Percentiles rank a stretch among this genome's conserved stretches.
Evolutionary conservation across 2,113 vertebrate genomes (phyloP).

Genomic region (Oncorhynchus tshawytscha): DNA sequence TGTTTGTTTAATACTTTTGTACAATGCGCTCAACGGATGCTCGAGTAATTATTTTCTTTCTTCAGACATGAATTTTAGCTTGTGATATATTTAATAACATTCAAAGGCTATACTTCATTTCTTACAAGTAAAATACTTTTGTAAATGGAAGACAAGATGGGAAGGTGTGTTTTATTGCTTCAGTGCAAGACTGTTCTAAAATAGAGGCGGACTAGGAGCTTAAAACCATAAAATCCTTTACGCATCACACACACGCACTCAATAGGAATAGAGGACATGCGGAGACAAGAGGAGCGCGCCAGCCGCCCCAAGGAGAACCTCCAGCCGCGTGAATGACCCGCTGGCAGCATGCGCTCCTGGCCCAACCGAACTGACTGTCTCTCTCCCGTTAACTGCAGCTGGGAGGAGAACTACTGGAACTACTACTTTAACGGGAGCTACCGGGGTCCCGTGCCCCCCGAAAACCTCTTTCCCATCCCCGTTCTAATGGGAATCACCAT

Average conservation of each 20-base stretch:
- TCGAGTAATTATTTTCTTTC: no score
- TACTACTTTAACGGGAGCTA: slow-evolving; percentile 34
- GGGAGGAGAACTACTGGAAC: slow-evolving; percentile 51
- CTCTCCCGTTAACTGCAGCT: slow-evolving; percentile 69
- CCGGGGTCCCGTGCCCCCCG: slow-evolving; percentile 51
- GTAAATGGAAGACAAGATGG: no score
- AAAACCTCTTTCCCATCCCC: slow-evolving; percentile 82
- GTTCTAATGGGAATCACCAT: slow-evolving; percentile 84
- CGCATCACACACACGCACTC: background rate
- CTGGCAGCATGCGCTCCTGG: slow-evolving; percentile 78
- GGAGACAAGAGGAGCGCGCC: slow-evolving; percentile 4
- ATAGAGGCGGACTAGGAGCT: no score
- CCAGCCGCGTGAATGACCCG: slow-evolving; percentile 45
- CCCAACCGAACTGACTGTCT: slow-evolving; percentile 63
- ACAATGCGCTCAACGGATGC: no score
- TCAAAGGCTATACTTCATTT: no score
- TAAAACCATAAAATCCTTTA: background rate
- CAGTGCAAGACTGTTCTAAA: no score
- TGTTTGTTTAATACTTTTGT: no score
- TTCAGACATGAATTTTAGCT: no score
- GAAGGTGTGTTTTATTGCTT: no score
- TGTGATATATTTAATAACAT: no score
- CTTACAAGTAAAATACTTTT: no score
- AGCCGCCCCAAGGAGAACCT: slow-evolving; percentile 37
- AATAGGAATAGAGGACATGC: slow-evolving; percentile 23